phyloP scores from a whole-genome alignment of 2,888 invertebrate species.

The Melipona bicolor region DNA sequence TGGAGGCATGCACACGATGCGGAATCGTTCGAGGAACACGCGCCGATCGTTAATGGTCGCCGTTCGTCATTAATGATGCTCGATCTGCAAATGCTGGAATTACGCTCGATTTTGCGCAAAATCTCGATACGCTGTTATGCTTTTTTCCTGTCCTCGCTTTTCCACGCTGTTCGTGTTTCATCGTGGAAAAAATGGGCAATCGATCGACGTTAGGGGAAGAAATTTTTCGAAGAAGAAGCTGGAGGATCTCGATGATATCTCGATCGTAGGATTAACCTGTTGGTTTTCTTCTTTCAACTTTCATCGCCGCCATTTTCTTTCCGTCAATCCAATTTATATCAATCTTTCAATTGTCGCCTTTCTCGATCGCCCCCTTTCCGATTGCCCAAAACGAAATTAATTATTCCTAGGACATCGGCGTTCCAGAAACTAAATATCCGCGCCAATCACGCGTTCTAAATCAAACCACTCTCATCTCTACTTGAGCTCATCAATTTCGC shows the following conservation, averaged over 20 bases:
- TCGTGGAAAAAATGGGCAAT: neutral
- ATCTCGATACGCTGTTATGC: conserved; percentile 3
- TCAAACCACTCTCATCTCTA: neutral
- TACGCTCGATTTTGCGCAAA: conserved; percentile 39
- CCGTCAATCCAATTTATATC: neutral
- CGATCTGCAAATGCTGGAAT: conserved; percentile 42
- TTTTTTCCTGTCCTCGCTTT: conserved; percentile 21
- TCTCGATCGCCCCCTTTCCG: too few species aligned
- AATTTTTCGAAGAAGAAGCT: neutral
- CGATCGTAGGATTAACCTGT: neutral
- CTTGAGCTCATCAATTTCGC: neutral
- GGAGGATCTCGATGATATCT: neutral
- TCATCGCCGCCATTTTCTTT: neutral
- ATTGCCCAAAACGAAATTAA: neutral
- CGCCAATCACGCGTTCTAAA: neutral
- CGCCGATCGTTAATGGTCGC: conserved; percentile 58
- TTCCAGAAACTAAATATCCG: neutral
- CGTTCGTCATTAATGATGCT: conserved; percentile 60
- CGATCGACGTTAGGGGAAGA: neutral
- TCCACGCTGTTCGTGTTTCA: neutral
- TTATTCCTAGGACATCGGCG: neutral
- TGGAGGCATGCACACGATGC: neutral
- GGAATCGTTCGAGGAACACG: conserved; percentile 46
- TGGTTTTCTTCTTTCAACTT: neutral
- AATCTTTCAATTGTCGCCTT: neutral